Evolutionary conservation across 2,797 vertebrate genomes (phyloP), one percentile per base, ranked within the genome.

Genomic region (Propithecus deckenii): DNA sequence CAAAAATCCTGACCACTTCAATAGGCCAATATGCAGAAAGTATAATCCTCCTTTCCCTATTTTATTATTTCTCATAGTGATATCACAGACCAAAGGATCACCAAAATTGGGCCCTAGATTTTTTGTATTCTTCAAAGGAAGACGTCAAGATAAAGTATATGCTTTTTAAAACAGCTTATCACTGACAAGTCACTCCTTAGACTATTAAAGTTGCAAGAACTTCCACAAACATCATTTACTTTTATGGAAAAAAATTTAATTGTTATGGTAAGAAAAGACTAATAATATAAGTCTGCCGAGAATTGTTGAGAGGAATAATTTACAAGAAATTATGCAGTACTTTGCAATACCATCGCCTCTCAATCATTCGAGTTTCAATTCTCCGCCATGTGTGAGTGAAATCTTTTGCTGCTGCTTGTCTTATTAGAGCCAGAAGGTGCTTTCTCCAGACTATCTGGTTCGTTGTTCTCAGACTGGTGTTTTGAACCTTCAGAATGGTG

Each of bases 1-100:
- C 57, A 96, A 69, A 13, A 98, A 89, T 92, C 81, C 84, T 96
- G 69, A 61, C 57, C 81, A 69, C 96, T 97, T 98, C 46, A 80
- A 79, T 75, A 96, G 74, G 74, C 43, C 55, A 75, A 75, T 32
- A 83, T 41, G 32, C 41, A 94, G 75, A 94, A 92, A 95, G 48
- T 86, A 95, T 95, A 97, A 92, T 71, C 50, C 18, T 93, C 57
- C 48, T 96, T 95, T 79, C 46, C 22, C 81, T 92, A 67, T 59
- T 43, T 97, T 96, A 93, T 78, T 89, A 78, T 81, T 97, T 98
- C 78, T 30, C 43, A 75, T 91, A 83, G 74, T 89, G 91, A 48
- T 86, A 46, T 80, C 65, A 81, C 7, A 95, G 90, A 95, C 76
- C 23, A 76, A 79, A 85, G 48, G 72, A 95, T 89, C 55, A 80